A percentile compares a stretch with the other conserved stretches of the same genome.
Conservation (phyloP, 37 sponge, comb jelly and placozoan species). For the Tethya wilhelma region DNA sequence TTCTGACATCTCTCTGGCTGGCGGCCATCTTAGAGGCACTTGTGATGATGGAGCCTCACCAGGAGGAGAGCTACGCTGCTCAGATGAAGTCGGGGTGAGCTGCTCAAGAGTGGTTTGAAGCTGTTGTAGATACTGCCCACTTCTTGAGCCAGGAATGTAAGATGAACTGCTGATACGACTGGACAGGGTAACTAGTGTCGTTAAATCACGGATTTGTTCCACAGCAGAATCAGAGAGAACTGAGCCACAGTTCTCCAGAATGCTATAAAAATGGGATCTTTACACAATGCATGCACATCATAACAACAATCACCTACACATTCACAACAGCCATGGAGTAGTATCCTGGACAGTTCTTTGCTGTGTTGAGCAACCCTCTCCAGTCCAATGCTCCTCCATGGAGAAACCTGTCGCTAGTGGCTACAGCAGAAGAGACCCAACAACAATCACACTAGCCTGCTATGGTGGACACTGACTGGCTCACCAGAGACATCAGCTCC, state of each 20-base stretch:
- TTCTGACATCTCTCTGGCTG: neutral
- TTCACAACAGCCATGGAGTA: constrained; percentile 14
- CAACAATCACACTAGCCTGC: neutral
- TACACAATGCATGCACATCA: neutral
- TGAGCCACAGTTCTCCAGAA: neutral
- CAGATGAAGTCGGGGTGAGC: neutral
- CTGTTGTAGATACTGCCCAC: neutral
- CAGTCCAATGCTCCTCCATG: constrained; percentile 33
- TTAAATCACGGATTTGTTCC: neutral
- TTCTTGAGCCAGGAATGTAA: neutral
- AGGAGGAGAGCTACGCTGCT: neutral
- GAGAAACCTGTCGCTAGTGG: neutral
- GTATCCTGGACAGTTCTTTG: constrained; percentile 6
- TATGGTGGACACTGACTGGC: neutral
- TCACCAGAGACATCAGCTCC: neutral
- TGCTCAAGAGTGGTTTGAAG: neutral
- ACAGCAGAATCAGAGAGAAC: neutral
- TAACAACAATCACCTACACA: constrained; percentile 9
- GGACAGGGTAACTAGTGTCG: constrained; percentile 28
- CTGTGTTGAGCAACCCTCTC: constrained; percentile 2
- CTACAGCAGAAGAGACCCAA: neutral
- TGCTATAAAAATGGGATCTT: constrained; percentile 6
- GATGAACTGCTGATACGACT: constrained; percentile 6
- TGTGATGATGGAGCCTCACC: neutral
- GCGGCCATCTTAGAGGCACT: neutral